Percentiles rank a stretch among this genome's conserved stretches.
Evolutionary conservation across 2,113 vertebrate genomes (phyloP).

Genomic region (Struthio camelus): DNA sequence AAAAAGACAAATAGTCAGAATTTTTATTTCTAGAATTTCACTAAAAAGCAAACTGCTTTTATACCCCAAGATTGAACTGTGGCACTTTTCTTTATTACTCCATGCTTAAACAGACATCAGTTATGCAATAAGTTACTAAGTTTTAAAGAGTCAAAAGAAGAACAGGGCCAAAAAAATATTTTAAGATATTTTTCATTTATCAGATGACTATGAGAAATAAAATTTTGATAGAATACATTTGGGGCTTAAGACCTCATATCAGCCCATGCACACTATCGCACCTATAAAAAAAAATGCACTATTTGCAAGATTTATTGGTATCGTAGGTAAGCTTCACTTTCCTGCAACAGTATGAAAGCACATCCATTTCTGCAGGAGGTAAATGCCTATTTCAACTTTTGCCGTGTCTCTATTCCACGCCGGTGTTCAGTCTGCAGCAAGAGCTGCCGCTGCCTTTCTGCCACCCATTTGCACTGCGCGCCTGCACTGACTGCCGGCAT

Average conservation of each 20-base stretch:
- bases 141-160: not conserved
- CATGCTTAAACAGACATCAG: not conserved
- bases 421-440: accelerated
- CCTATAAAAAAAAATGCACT: not conserved
- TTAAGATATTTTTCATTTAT: not conserved
- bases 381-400: not conserved
- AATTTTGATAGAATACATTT: not conserved
- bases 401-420: not conserved
- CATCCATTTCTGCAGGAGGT: not conserved
- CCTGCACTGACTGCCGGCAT: accelerated
- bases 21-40: not conserved
- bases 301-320: not conserved
- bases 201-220: not conserved
- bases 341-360: accelerated
- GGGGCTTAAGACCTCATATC: not conserved
- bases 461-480: accelerated
- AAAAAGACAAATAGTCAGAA: not conserved
- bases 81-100: not conserved
- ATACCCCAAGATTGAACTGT: not conserved
- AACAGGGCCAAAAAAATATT: not conserved
- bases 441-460: accelerated
- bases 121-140: not conserved
- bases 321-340: not conserved
- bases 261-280: not conserved
- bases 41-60: not conserved